Conservation (phyloP, 92 coral and sea anemone genomes). For the Porites lobata region DNA sequence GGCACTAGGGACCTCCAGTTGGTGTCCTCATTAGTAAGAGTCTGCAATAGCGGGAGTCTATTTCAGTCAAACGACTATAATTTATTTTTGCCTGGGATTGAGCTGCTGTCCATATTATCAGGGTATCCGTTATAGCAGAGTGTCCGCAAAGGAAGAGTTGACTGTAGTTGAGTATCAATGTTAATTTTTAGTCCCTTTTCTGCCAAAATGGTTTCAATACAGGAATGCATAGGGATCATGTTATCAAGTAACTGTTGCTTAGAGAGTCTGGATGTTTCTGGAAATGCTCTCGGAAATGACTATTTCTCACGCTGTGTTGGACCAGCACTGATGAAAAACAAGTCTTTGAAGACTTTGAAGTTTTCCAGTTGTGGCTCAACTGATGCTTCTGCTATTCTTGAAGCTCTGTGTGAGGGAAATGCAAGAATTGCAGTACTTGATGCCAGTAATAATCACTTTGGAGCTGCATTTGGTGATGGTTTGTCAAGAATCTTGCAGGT, state of each 20-base stretch:
- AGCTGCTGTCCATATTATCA: too few relatives aligned
- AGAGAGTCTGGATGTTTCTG: conserved; percentile 77
- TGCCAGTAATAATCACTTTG: conserved; percentile 73
- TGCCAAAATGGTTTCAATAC: too few relatives aligned
- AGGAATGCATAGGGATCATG: conserved; percentile 74
- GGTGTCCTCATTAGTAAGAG: too few relatives aligned
- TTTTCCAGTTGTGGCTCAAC: conserved; percentile 80
- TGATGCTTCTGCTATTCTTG: conserved; percentile 67
- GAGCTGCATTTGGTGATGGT: conserved; percentile 57
- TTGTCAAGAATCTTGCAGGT: conserved; percentile 64
- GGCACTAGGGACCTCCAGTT: too few relatives aligned
- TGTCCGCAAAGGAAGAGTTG: too few relatives aligned
- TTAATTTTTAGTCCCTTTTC: too few relatives aligned
- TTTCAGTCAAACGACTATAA: too few relatives aligned
- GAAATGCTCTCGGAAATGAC: conserved; percentile 78
- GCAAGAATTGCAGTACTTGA: conserved; percentile 55
- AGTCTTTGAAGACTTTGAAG: conserved; percentile 47
- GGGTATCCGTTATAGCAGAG: too few relatives aligned
- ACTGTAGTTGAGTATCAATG: too few relatives aligned
- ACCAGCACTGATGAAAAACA: conserved; percentile 69
- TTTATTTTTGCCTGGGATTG: too few relatives aligned
- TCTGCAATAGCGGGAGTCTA: too few relatives aligned
- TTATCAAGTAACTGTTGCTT: conserved; percentile 49
- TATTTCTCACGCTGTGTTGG: conserved; percentile 85
- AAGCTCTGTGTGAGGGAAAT: conserved; percentile 49